Base-by-base conservation (phyloP, 1,140 invertebrate species). In the Cydia strobilella region DNA sequence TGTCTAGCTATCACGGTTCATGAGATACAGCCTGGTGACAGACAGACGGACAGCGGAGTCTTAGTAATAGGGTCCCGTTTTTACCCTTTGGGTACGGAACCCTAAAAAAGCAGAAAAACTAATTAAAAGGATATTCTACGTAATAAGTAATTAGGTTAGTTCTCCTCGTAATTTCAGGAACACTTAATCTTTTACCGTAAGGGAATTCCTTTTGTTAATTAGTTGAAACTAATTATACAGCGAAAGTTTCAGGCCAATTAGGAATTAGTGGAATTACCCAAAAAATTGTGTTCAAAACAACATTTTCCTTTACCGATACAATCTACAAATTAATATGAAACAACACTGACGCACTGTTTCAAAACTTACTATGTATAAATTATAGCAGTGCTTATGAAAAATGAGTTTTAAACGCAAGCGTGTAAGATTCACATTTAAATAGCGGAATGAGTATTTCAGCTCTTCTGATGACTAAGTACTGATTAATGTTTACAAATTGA, bases 231-330 rank as follows among this genome's bases (percentile, higher is more conserved):
- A 59, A 59, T 51, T 6, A 51, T 15, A 51, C 18, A 0, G 18
- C 4, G 54, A 59, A 59, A 59, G 54, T 59, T 59, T n/a, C 20
- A 59, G 54, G 9, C 18, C 54, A 59, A 59, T 59, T 2, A 59
- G 18, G 54, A 54, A n/a, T 23, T 59, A 59, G 20, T n/a, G 18
- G 54, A 54, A n/a, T 23, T 59, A 59, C 54, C 51, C 20, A 23
- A 59, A 59, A 54, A 59, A 59, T 59, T 0, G 51, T 20, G n/a
- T 59, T 59, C 51, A 59, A 59, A 59, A 59, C 20, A 59, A 59
- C 20, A 59, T 59, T 59, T 59, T 59, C 54, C 54, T 59, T 18
- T 12, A 59, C 20, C 20, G 18, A 12, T 23, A 59, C 20, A 59
- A 23, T 18, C n/a, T 15, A 59, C 54, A 59, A 51, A 51, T 54